phyloP scores from a whole-genome alignment of 2,888 invertebrate species.

The Cepaea hortensis region DNA sequence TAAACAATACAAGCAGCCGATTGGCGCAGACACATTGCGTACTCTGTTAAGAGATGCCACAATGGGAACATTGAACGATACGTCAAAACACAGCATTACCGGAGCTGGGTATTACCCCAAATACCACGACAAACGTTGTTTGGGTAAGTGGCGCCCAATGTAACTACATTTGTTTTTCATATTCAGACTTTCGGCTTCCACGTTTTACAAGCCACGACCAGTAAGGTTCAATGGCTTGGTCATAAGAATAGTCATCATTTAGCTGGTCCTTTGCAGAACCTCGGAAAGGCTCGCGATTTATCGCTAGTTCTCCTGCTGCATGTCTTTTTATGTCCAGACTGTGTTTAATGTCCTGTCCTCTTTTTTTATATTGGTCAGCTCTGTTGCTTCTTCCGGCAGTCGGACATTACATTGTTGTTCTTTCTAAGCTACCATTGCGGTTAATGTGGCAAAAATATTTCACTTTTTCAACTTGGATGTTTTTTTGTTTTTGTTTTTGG shows the following conservation, averaged over 20 bases:
- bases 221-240: neutral
- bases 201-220: neutral
- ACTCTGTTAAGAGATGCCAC: neutral
- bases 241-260: neutral
- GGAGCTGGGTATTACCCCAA: neutral
- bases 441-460: too few species aligned
- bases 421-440: too few species aligned
- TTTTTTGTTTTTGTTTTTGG: too few species aligned
- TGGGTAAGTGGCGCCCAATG: neutral
- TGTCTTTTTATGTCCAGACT: neutral
- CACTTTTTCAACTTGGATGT: too few species aligned
- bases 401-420: too few species aligned
- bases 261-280: too few species aligned
- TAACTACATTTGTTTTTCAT: neutral
- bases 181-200: neutral
- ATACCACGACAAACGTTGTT: neutral
- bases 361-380: too few species aligned
- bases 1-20: neutral
- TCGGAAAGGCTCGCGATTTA: neutral
- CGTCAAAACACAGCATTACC: conserved; percentile 12
- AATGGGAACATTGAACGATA: conserved; percentile 4
- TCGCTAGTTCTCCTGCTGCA: neutral
- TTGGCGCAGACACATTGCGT: neutral
- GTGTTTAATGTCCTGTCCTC: neutral
- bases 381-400: too few species aligned